Conservation (phyloP, 2,113 vertebrate genomes). For the Vidua macroura region DNA sequence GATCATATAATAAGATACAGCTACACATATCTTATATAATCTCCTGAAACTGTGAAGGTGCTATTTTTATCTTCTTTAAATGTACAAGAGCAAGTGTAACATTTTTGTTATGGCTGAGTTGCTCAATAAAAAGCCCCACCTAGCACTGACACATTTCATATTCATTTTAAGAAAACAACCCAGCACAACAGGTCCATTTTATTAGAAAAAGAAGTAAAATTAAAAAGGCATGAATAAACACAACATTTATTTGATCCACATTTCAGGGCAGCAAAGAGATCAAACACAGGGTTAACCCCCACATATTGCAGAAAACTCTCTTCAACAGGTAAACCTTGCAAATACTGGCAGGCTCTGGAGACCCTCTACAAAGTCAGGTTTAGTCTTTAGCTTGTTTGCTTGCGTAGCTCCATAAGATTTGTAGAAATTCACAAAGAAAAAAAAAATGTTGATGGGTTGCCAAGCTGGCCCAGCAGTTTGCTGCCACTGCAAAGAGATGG, state of each 20-base stretch:
- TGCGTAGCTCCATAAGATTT: neutral
- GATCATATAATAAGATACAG: neutral
- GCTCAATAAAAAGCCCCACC: neutral
- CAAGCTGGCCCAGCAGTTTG: neutral
- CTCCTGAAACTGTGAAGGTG: neutral
- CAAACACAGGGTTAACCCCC: neutral
- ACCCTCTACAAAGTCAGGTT: neutral
- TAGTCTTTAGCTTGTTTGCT: neutral
- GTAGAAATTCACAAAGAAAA: neutral
- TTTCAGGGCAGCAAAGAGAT: neutral
- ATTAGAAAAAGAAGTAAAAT: neutral
- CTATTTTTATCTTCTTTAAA: constrained; percentile 5
- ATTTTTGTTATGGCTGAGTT: neutral
- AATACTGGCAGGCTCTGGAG: neutral
- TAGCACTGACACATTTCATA: neutral
- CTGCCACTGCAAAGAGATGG: neutral
- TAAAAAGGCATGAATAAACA: neutral
- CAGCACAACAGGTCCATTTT: neutral
- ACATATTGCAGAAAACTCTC: neutral
- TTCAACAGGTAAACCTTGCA: neutral
- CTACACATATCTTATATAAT: constrained; percentile 4
- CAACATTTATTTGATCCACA: neutral
- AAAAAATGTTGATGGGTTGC: neutral
- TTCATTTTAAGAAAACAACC: neutral
- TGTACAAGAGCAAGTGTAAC: neutral